A percentile compares a stretch with the other conserved stretches of the same genome.
Evolutionary conservation across 2,888 invertebrate genomes (phyloP).

Genomic region (Baccha elongata): DNA sequence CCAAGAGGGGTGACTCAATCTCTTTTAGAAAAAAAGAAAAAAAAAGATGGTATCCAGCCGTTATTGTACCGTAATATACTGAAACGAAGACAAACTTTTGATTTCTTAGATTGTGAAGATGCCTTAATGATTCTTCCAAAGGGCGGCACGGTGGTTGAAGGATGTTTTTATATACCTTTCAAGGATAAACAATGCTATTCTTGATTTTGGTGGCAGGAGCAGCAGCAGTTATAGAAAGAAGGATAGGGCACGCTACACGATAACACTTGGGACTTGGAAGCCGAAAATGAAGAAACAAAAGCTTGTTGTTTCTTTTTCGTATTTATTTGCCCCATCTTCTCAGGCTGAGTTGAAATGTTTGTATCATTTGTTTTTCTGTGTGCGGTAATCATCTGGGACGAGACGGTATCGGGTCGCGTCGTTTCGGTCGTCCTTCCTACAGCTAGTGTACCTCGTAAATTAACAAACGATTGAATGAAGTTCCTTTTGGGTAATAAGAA

Average conservation of each 20-base stretch:
- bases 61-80: background rate
- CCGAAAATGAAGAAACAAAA: conserved; percentile 69
- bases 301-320: conserved; percentile 12
- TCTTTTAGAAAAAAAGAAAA: background rate
- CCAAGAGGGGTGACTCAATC: conserved; percentile 53
- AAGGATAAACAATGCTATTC: conserved; percentile 69
- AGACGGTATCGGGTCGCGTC: conserved; percentile 38
- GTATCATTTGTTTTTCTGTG: conserved; percentile 58
- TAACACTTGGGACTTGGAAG: conserved; percentile 67
- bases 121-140: conserved; percentile 60
- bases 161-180: conserved; percentile 38
- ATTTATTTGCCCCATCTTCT: background rate
- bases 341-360: conserved; percentile 6
- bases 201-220: conserved; percentile 62
- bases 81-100: conserved; percentile 67
- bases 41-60: background rate
- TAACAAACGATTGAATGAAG: conserved; percentile 74
- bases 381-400: conserved; percentile 73
- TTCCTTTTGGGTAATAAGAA: conserved; percentile 73
- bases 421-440: background rate
- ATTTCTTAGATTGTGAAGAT: conserved; percentile 72
- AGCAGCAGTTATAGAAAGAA: background rate
- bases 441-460: conserved; percentile 67
- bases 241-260: conserved; percentile 44
- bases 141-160: conserved; percentile 18